Evolutionary conservation across 1,140 invertebrate genomes (phyloP), one percentile per base, ranked within the genome.

Genomic region (Diorhabda carinulata): DNA sequence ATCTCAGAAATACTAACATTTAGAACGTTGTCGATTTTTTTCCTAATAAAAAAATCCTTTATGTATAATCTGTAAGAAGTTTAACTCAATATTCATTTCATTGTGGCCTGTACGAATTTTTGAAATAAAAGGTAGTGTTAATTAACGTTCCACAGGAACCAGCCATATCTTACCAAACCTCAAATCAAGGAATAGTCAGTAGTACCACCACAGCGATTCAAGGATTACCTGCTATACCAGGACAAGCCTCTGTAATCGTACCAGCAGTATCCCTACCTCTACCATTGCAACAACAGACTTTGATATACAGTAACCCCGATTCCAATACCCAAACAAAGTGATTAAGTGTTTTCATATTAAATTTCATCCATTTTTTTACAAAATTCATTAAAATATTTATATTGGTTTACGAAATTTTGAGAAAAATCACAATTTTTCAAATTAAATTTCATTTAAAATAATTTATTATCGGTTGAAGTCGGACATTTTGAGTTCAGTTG

Each of bases 101-200:
- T 25, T 25, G 25, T 25, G 25, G 25, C 25, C 25, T 25, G 25
- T 25, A 25, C 25, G 25, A 25, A 25, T 25, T 25, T 25, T 25
- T 25, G 25, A 25, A 25, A 25, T 25, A 25, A 25, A 25, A 25
- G 25, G n/a, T 52, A 7, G 9, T 52, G 9, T 6, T 52, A 52
- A 52, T 52, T 52, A 52, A 8, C 6, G 6, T 52, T 52, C 47
- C 25, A 25, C 47, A 52, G 47, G 6, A 52, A 52, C 47, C 80
- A 25, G 71, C 78, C 42, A 76, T 82, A 56, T 74, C 80, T 2
- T 82, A 83, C 69, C 80, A 80, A 68, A 42, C 76, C 2, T 82
- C 78, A 68, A 71, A 77, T 61, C 68, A 73, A 4, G 81, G 78
- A 43, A 80, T 78, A 68, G 78, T 80, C 5, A 80, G 78, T 68